phyloP scores from a whole-genome alignment of 2,888 invertebrate genomes.

The Calameuta filiformis region DNA sequence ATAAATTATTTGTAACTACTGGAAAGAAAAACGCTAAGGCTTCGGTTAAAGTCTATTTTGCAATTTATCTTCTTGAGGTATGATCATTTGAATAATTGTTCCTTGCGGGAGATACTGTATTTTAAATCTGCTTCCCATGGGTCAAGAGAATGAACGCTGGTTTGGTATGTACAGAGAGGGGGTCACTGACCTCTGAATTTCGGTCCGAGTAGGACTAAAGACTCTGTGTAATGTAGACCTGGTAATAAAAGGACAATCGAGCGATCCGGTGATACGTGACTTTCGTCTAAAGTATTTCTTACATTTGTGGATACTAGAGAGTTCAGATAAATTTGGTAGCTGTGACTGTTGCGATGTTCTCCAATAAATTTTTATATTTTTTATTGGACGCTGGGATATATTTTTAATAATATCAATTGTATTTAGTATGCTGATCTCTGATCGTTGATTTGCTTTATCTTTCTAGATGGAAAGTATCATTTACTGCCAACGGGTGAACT shows the following conservation, averaged over 20 bases:
- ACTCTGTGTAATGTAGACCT: too few species aligned
- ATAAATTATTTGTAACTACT: not conserved
- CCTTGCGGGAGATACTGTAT: too few species aligned
- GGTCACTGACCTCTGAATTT: too few species aligned
- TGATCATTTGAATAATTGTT: not conserved
- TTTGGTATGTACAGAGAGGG: too few species aligned
- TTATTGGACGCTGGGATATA: not conserved
- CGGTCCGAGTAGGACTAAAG: too few species aligned
- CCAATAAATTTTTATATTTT: not conserved
- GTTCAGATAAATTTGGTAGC: not conserved
- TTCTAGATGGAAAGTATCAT: conserved; percentile 80
- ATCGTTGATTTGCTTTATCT: not conserved
- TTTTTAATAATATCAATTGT: not conserved
- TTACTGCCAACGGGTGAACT: conserved; percentile 80
- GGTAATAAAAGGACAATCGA: too few species aligned
- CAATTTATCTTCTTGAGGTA: not conserved
- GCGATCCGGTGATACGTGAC: too few species aligned
- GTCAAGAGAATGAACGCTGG: too few species aligned
- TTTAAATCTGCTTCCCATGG: too few species aligned
- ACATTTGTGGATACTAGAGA: not conserved
- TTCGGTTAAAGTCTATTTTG: not conserved
- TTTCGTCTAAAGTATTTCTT: too few species aligned
- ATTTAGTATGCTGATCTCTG: not conserved
- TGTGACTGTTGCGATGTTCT: too few species aligned
- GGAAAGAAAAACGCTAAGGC: not conserved